These are phyloP conservation scores for Willowsia nigromaculata DNA, from an alignment of 2,888 invertebrate genomes.

Conservation along the genomic window DNA sequence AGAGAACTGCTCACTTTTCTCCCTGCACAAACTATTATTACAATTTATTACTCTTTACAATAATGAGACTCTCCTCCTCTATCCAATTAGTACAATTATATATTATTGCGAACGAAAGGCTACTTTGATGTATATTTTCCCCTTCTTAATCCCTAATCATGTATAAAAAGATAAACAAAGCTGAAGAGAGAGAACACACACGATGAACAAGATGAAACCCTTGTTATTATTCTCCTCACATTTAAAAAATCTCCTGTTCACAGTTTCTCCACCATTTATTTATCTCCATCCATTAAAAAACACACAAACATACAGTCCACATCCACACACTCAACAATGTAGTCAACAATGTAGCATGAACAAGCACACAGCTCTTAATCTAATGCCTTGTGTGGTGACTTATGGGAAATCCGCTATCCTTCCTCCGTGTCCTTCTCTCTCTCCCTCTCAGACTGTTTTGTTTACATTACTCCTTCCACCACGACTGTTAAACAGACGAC, in stretches of 20 bases:
- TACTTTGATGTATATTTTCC: background rate
- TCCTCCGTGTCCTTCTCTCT: background rate
- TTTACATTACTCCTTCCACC: constrained; percentile 40
- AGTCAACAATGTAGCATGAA: no score
- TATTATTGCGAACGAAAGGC: constrained; percentile 31
- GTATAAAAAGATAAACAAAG: no score
- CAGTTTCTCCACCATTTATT: no score
- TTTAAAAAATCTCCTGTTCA: no score
- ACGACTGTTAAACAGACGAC: background rate
- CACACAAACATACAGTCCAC: background rate
- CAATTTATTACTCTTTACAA: background rate
- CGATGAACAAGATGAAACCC: no score
- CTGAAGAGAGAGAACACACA: no score
- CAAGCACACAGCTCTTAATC: no score
- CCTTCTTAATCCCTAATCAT: background rate
- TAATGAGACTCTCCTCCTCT: background rate
- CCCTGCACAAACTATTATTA: no score
- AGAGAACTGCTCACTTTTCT: background rate
- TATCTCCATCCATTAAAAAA: constrained; percentile 2
- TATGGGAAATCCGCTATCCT: background rate
- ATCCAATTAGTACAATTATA: background rate
- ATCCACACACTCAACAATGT: background rate
- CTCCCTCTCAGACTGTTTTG: background rate
- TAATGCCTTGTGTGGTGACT: no score
- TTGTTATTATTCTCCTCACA: background rate